These are phyloP conservation scores for Eristalis tenax DNA, from an alignment of 2,888 invertebrate species.

Conservation along the genomic window DNA sequence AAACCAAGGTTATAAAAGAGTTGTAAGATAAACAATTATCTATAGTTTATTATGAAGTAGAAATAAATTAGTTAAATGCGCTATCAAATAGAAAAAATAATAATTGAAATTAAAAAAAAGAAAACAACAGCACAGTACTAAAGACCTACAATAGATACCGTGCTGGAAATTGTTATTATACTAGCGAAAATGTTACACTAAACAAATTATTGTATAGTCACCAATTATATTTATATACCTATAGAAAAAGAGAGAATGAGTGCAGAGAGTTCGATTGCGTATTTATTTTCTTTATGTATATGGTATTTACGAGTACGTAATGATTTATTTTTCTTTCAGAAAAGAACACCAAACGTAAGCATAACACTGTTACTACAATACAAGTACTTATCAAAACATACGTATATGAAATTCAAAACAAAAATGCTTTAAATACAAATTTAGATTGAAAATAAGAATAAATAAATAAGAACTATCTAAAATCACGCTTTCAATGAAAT, in stretches of 20 bases:
- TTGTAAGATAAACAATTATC: background rate
- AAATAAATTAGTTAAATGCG: slow-evolving; percentile 47
- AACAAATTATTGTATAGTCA: slow-evolving; percentile 61
- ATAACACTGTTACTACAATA: slow-evolving; percentile 57
- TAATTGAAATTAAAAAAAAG: slow-evolving; percentile 41
- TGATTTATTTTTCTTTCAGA: background rate
- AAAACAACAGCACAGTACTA: slow-evolving; percentile 13
- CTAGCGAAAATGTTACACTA: slow-evolving; percentile 31
- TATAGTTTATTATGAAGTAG: slow-evolving; percentile 34
- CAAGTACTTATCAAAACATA: slow-evolving; percentile 55
- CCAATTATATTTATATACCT: slow-evolving; percentile 45
- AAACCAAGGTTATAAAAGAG: background rate
- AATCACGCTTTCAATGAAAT: slow-evolving; percentile 62
- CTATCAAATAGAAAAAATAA: slow-evolving; percentile 52
- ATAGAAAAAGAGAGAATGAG: slow-evolving; percentile 2
- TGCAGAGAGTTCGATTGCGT: slow-evolving; percentile 24
- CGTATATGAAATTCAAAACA: slow-evolving; percentile 62
- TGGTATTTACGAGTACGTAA: background rate
- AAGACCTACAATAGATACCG: slow-evolving; percentile 49
- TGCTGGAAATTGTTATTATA: slow-evolving; percentile 48
- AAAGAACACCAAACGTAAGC: slow-evolving; percentile 43
- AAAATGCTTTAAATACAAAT: slow-evolving; percentile 73
- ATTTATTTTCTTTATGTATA: slow-evolving; percentile 12
- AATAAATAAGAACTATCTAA: slow-evolving; percentile 40
- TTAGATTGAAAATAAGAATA: slow-evolving; percentile 65